Evolutionary conservation across 2,113 vertebrate genomes (phyloP).

Genomic region (Athene noctua): DNA sequence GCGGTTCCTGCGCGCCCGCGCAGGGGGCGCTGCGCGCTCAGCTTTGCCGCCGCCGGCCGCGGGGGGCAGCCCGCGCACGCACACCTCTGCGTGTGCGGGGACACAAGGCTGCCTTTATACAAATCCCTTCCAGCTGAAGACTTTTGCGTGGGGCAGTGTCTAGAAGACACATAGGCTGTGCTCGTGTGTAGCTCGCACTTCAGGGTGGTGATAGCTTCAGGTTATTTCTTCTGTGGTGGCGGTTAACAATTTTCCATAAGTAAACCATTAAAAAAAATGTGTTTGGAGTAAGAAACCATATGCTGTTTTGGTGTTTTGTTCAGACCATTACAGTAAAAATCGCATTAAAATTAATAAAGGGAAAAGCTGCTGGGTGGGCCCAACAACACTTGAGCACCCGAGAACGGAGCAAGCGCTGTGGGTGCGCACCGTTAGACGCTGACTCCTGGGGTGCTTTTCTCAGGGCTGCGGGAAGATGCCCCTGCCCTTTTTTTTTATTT

Average conservation of each 20-base stretch:
- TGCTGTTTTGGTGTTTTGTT: background rate
- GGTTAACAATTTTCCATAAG: background rate
- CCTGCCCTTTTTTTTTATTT: too few relatives aligned
- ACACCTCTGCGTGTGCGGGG: too few relatives aligned
- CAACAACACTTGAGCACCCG: background rate
- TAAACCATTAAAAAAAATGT: background rate
- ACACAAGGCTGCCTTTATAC: rapidly evolving
- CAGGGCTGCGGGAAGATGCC: background rate
- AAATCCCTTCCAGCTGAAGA: too few relatives aligned
- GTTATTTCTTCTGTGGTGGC: background rate
- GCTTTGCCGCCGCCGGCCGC: background rate
- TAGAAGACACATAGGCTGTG: background rate
- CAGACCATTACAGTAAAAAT: background rate
- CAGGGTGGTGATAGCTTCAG: background rate
- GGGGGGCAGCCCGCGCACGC: too few relatives aligned
- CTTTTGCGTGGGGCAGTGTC: background rate
- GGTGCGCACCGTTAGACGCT: rapidly evolving
- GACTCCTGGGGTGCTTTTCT: rapidly evolving
- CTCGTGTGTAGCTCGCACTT: background rate
- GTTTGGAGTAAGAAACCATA: background rate
- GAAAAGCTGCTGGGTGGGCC: background rate
- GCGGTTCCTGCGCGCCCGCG: background rate
- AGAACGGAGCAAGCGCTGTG: background rate
- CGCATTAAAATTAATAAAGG: background rate
- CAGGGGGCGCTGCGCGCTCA: background rate